Evolutionary conservation across 2,797 vertebrate species (phyloP).

Genomic region (Siniperca undulata): DNA sequence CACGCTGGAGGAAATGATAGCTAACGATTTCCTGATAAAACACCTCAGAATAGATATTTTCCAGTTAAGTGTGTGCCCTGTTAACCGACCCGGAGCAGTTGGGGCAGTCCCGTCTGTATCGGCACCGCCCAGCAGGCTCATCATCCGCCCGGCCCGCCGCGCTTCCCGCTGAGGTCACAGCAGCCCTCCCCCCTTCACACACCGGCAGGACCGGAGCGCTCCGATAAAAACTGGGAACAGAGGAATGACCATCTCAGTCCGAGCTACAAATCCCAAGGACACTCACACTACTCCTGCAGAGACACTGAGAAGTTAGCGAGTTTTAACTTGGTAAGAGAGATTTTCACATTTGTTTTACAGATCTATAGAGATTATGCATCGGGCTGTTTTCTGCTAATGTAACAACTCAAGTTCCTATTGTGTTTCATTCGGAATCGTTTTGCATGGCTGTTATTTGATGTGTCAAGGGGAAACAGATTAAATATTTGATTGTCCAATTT

Average conservation of each 20-base stretch:
- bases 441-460: not conserved
- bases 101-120: not conserved
- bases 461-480: not conserved
- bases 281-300: not conserved
- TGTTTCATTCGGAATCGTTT: not conserved
- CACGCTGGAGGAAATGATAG: too few relatives aligned
- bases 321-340: conserved; percentile 51
- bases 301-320: not conserved
- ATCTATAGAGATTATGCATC: not conserved
- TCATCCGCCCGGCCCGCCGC: conserved; percentile 31
- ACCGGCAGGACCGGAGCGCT: conserved; percentile 11
- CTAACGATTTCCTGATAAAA: not conserved
- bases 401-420: not conserved
- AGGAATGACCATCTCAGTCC: not conserved
- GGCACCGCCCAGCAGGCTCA: conserved; percentile 56
- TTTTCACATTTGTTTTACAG: not conserved
- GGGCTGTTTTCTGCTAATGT: not conserved
- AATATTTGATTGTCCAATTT: not conserved
- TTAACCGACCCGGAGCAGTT: too few relatives aligned
- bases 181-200: conserved; percentile 33
- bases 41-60: fast-evolving
- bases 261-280: conserved; percentile 7
- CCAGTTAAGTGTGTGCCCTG: not conserved
- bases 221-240: conserved; percentile 54
- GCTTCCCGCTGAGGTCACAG: conserved; percentile 63